Base-by-base conservation (phyloP, 2,113 vertebrate genomes). In the Eolophus roseicapilla region DNA sequence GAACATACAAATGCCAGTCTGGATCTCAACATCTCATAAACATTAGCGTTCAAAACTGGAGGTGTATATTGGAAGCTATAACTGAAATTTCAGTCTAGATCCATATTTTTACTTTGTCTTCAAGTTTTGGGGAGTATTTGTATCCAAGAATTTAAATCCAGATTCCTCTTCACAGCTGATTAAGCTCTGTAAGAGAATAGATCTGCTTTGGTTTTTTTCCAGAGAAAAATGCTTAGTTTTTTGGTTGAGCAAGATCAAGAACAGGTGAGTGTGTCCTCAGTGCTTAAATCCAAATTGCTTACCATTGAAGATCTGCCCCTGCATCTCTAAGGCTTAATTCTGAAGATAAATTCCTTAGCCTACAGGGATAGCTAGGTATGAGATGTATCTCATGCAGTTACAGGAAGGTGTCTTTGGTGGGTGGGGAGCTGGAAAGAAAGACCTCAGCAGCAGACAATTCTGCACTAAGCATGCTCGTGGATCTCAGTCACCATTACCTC, bases 381-480 rank as follows among this genome's bases (percentile, higher is more conserved):
- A 71, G 18, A 17, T 28, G 4, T 2, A 29, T 88, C 29, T 75
- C 67, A 47, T 1, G 0, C 13, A 52, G 13, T n/a, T 86, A 21
- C 39, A 64, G 23, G 23, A 88, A 57, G 35, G 14, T 33, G 28
- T 35, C 35, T 64, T 37, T 75, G 31, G 11, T 67, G 50, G 9
- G 11, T 37, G 17, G 13, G 49, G 28, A 70, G 8, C 17, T 63
- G 53, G 46, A 27, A 83, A 67, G 27, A 0, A 0, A 67, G 50
- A 29, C 44, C 46, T 63, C 80, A 69, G 35, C 29, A 33, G 31
- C 1, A 47, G 49, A 68, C 29, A 83, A 47, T 73, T 43, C 50
- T 59, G 25, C 44, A 76, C 7, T 20, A 65, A 65, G 31, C 28
- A 24, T 69, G 37, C 19, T 82, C 17, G 7, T 28, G 27, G 60